Evolutionary conservation across 2,797 vertebrate genomes (phyloP).

Genomic region (Tamandua tetradactyla): DNA sequence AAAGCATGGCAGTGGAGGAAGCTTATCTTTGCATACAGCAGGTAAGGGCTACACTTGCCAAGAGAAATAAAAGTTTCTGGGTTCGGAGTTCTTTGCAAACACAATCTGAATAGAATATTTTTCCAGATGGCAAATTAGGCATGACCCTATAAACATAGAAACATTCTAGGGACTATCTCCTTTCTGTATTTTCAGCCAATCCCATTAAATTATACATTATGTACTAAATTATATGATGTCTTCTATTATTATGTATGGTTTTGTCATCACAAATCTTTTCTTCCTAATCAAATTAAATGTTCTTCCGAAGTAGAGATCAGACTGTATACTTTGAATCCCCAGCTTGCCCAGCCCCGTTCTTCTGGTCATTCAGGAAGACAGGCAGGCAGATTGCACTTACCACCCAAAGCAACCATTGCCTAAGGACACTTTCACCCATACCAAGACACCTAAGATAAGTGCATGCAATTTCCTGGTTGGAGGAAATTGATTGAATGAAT

Average conservation of each 20-base stretch:
- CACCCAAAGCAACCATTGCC: not conserved
- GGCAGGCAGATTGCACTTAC: not conserved
- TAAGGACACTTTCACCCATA: not conserved
- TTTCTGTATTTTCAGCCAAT: not conserved
- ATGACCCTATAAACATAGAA: not conserved
- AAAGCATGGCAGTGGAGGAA: not conserved
- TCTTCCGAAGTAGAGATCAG: not conserved
- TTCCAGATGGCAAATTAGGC: not conserved
- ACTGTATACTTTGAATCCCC: not conserved
- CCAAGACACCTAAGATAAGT: not conserved
- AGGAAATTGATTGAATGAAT: not conserved
- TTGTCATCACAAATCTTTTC: not conserved
- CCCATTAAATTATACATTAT: not conserved
- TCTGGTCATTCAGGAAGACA: not conserved
- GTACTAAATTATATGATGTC: not conserved
- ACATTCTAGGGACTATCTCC: not conserved
- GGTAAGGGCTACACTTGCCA: not conserved
- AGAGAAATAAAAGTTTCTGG: not conserved
- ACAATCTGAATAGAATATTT: not conserved
- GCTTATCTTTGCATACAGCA: not conserved
- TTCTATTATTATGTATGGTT: not conserved
- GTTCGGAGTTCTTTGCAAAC: not conserved
- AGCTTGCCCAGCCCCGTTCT: not conserved
- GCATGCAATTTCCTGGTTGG: not conserved
- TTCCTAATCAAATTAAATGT: slow-evolving; percentile 3